Conservation (phyloP, 2,797 vertebrate species). For the Petrocephalus sullivani region DNA sequence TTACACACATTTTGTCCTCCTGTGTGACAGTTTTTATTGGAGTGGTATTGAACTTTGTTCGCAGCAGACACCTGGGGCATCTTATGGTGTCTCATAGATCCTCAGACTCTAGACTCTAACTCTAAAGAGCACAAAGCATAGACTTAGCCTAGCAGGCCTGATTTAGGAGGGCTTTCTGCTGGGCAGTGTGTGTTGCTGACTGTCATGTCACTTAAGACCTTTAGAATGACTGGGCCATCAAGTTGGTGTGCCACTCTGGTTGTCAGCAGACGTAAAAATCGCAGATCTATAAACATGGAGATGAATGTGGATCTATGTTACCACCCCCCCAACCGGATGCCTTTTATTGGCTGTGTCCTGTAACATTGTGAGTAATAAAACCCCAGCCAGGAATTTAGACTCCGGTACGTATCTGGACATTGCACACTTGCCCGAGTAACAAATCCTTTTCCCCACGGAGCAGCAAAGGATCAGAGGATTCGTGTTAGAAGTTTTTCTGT, state of each 20-base stretch:
- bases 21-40: neutral
- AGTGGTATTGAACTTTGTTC: neutral
- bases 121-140: neutral
- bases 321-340: neutral
- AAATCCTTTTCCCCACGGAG: neutral
- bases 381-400: neutral
- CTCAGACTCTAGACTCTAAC: neutral
- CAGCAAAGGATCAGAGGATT: slow-evolving; percentile 3
- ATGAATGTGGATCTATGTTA: neutral
- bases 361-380: neutral
- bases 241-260: neutral
- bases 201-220: neutral
- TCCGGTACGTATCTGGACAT: neutral
- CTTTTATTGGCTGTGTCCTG: neutral
- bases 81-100: neutral
- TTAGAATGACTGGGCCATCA: neutral
- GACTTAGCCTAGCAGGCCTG: neutral
- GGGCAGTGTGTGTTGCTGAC: neutral
- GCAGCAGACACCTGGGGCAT: neutral
- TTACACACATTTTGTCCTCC: neutral
- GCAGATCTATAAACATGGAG: neutral
- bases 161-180: neutral
- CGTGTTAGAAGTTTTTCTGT: neutral
- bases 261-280: neutral
- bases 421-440: neutral